Conservation (phyloP, 2,797 vertebrate species). For the Eulemur coronatus region DNA sequence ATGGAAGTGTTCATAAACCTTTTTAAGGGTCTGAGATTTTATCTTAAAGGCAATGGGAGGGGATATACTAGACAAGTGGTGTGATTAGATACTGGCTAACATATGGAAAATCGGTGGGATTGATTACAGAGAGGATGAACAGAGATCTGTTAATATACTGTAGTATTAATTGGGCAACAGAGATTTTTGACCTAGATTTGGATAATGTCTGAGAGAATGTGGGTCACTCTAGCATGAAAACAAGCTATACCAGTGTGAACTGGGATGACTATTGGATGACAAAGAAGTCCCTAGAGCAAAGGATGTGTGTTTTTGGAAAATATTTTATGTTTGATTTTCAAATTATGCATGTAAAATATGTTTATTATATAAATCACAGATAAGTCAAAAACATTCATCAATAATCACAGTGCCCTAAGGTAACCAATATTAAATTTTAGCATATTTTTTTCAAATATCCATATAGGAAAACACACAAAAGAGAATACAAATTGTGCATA, state of each 20-base stretch:
- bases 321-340: slow-evolving; percentile 15
- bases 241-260: neutral
- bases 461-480: neutral
- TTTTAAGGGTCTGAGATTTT: neutral
- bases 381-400: slow-evolving; percentile 1
- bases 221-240: neutral
- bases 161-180: neutral
- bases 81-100: neutral
- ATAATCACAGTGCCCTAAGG: neutral
- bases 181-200: neutral
- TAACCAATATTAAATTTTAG: neutral
- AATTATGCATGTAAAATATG: neutral
- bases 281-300: neutral
- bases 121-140: neutral
- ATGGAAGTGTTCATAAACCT: neutral
- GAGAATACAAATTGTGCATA: neutral
- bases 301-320: neutral
- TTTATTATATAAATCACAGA: slow-evolving; percentile 9
- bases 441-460: neutral
- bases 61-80: neutral
- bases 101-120: neutral
- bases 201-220: neutral
- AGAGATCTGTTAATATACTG: neutral
- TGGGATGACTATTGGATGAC: neutral
- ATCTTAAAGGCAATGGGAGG: neutral